phyloP scores from a whole-genome alignment of 1,140 invertebrate species.

The Trinorchestia longiramus region DNA sequence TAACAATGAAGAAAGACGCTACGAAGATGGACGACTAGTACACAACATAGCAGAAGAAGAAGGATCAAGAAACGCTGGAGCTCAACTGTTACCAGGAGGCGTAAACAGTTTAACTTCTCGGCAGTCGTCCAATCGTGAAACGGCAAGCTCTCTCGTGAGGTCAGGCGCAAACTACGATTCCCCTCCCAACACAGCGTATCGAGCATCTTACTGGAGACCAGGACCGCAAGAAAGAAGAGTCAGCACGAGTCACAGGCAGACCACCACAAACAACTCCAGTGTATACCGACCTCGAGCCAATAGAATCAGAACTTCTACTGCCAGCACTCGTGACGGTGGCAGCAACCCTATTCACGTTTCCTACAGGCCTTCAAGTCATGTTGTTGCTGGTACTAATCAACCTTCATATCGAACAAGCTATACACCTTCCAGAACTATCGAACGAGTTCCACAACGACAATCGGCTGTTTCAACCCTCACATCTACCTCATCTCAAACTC shows the following conservation, averaged over 20 bases:
- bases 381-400: background rate
- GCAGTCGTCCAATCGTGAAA: background rate
- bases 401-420: constrained; percentile 30
- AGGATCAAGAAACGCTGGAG: constrained; percentile 25
- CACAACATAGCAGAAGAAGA: constrained; percentile 63
- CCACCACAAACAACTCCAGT: background rate
- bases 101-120: background rate
- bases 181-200: background rate
- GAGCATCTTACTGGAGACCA: constrained; percentile 48
- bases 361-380: background rate
- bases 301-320: background rate
- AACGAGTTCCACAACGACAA: background rate
- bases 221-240: constrained; percentile 39
- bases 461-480: background rate
- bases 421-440: background rate
- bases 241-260: background rate
- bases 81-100: background rate
- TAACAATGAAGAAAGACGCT: constrained; percentile 61
- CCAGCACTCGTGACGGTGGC: background rate
- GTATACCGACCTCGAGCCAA: background rate
- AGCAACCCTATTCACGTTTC: background rate
- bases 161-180: background rate
- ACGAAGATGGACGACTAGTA: constrained; percentile 62
- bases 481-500: background rate
- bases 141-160: background rate